A percentile compares a stretch with the other conserved stretches of the same genome.
These are phyloP conservation scores for Phalera bucephala DNA, from an alignment of 2,888 invertebrate species.

Conservation along the genomic window DNA sequence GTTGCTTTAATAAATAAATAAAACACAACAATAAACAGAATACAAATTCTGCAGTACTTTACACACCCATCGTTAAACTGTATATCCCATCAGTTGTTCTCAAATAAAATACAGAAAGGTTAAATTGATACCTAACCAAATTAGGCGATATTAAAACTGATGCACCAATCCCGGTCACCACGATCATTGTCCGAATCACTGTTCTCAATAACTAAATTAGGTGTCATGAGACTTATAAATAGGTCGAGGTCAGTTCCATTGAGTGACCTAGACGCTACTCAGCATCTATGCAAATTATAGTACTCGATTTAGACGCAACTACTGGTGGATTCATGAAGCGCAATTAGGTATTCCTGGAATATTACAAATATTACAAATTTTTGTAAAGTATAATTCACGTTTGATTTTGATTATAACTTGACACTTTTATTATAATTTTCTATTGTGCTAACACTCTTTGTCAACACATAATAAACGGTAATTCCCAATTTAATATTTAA, in stretches of 20 bases:
- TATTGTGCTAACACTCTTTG: too few species aligned
- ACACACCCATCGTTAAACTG: constrained; percentile 11
- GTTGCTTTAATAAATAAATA: too few species aligned
- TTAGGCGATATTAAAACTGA: constrained; percentile 12
- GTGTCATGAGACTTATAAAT: constrained; percentile 51
- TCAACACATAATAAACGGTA: too few species aligned
- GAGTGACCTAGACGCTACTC: constrained; percentile 39
- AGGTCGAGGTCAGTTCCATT: constrained; percentile 65
- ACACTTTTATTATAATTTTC: too few species aligned
- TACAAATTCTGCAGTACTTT: too few species aligned
- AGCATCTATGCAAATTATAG: constrained; percentile 29
- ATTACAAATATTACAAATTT: constrained; percentile 8
- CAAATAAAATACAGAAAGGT: not conserved
- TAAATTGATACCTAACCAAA: constrained; percentile 10
- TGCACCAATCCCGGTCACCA: constrained; percentile 16
- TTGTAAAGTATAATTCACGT: too few species aligned
- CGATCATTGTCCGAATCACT: constrained; percentile 39
- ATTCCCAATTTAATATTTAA: too few species aligned
- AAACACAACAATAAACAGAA: too few species aligned
- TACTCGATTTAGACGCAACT: constrained; percentile 35
- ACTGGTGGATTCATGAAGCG: constrained; percentile 5
- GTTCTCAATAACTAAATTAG: constrained; percentile 61
- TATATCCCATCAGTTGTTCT: not conserved
- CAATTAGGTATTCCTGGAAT: constrained; percentile 20
- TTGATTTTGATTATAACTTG: too few species aligned